Conservation (phyloP, 2,888 invertebrate species). For the Venusia cambrica region DNA sequence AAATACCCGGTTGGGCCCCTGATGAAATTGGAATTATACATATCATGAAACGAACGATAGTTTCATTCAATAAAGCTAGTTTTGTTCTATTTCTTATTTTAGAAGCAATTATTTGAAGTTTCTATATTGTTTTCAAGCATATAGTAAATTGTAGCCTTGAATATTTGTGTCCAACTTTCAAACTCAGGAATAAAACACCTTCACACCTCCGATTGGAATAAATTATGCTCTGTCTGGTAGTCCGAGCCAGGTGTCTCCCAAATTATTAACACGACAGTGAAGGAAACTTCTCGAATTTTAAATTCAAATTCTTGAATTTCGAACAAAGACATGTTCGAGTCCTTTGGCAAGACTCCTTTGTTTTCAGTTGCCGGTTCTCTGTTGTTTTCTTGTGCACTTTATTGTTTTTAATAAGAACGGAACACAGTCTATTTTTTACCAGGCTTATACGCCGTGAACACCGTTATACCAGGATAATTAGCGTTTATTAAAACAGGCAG, state of each 20-base stretch:
- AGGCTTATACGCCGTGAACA: too few species aligned
- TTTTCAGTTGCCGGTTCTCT: too few species aligned
- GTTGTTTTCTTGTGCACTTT: slow-evolving; percentile 36
- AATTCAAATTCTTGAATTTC: slow-evolving; percentile 59
- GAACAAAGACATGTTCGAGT: slow-evolving; percentile 38
- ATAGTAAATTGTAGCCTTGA: neutral
- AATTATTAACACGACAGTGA: slow-evolving; percentile 66
- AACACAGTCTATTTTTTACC: slow-evolving; percentile 24
- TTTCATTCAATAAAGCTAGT: too few species aligned
- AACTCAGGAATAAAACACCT: slow-evolving; percentile 12
- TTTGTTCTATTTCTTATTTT: too few species aligned
- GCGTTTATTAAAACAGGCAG: slow-evolving; percentile 19
- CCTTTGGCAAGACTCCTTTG: slow-evolving; percentile 31
- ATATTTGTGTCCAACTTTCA: slow-evolving; percentile 3
- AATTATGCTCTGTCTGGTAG: slow-evolving; percentile 16
- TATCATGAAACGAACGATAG: too few species aligned
- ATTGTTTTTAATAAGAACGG: slow-evolving; percentile 25
- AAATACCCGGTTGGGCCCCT: too few species aligned
- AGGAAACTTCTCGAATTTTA: slow-evolving; percentile 62
- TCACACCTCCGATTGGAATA: slow-evolving; percentile 21
- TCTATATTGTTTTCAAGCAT: neutral
- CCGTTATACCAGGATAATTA: slow-evolving; percentile 17
- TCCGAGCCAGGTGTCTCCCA: slow-evolving; percentile 55
- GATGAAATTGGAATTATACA: too few species aligned
- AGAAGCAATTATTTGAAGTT: too few species aligned